Evolutionary conservation across 2,888 invertebrate species (phyloP).

Genomic region (Tetheella fluctuosa): DNA sequence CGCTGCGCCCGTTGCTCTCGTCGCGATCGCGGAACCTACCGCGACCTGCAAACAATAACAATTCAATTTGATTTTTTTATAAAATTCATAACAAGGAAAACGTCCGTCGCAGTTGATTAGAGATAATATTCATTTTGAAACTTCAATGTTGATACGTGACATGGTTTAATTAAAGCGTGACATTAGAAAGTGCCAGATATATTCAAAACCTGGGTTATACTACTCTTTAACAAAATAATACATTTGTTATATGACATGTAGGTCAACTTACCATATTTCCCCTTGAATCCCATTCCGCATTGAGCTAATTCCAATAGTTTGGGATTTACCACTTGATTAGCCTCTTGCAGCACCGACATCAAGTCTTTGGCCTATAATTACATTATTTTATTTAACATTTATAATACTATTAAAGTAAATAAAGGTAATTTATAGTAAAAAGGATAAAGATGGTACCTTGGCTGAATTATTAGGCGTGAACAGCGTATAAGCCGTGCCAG

Average conservation of each 20-base stretch:
- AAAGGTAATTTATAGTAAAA: not conserved
- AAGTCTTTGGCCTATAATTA: constrained; percentile 90
- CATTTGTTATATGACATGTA: not conserved
- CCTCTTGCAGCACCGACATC: constrained; percentile 95
- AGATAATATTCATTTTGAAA: too few relatives aligned
- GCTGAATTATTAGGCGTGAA: constrained; percentile 96
- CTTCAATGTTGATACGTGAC: too few relatives aligned
- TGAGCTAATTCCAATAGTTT: constrained; percentile 91
- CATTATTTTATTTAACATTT: not conserved
- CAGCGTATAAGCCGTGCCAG: constrained; percentile 98
- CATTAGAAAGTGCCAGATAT: too few relatives aligned
- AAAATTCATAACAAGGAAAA: too few relatives aligned
- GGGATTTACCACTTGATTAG: constrained; percentile 97
- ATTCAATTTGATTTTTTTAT: too few relatives aligned
- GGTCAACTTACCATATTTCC: constrained; percentile 65
- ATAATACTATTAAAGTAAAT: not conserved
- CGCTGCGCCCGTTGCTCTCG: constrained; percentile 58
- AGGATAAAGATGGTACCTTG: constrained; percentile 79
- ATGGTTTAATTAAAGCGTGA: too few relatives aligned
- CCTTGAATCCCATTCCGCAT: constrained; percentile 80
- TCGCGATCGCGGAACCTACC: constrained; percentile 75
- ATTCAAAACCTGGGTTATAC: too few relatives aligned
- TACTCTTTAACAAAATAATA: not conserved
- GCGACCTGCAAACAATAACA: constrained; percentile 49
- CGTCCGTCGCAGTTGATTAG: too few relatives aligned